Evolutionary conservation across 2,888 invertebrate species (phyloP).

Genomic region (Bhutanitis thaidina): DNA sequence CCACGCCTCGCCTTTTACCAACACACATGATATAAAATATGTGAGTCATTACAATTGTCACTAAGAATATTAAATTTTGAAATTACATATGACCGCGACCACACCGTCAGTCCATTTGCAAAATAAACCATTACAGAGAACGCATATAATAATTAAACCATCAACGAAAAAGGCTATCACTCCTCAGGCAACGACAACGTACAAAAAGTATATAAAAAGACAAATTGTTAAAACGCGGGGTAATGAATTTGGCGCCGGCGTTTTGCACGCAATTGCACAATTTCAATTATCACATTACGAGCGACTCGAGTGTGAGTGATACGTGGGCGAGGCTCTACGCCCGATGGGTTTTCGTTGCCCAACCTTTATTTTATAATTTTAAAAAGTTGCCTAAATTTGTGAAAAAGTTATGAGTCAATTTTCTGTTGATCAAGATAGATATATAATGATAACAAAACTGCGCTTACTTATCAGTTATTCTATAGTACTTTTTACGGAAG

Average conservation of each 20-base stretch:
- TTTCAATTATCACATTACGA: slow-evolving; percentile 80
- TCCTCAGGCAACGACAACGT: slow-evolving; percentile 44
- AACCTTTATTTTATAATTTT: slow-evolving; percentile 1
- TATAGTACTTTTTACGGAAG: no score
- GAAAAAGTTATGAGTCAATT: no score
- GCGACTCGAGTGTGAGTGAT: slow-evolving; percentile 35
- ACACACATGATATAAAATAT: no score
- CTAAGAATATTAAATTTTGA: slow-evolving; percentile 11
- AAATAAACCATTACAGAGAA: slow-evolving; percentile 41
- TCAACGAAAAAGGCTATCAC: slow-evolving; percentile 54
- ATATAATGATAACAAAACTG: no score
- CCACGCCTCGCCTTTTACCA: no score
- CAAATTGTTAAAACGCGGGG: slow-evolving; percentile 61
- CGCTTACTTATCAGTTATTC: no score
- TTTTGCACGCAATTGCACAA: slow-evolving; percentile 80
- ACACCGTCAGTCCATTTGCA: slow-evolving; percentile 35
- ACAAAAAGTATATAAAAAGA: slow-evolving; percentile 44
- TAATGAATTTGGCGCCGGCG: slow-evolving; percentile 73
- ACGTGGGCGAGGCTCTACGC: slow-evolving; percentile 30
- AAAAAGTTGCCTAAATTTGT: not conserved
- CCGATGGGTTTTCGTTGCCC: slow-evolving; percentile 25
- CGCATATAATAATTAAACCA: slow-evolving; percentile 62
- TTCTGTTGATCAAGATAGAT: no score
- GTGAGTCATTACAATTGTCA: slow-evolving; percentile 13
- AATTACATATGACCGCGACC: not conserved